Base-by-base conservation (phyloP, 2,113 vertebrate species). In the Sisor rabdophorus region DNA sequence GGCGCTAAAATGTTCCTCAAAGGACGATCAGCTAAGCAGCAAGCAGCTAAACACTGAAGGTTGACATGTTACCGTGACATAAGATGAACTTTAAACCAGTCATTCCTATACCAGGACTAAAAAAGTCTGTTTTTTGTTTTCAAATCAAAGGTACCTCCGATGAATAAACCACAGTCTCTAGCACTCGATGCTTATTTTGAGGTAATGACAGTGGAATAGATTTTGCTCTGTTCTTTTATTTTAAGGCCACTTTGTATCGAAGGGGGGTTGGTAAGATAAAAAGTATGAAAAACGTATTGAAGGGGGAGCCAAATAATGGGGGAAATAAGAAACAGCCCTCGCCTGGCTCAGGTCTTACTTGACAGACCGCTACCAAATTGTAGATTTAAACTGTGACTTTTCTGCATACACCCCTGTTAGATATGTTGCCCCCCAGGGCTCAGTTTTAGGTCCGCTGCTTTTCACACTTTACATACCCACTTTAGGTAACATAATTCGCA, bases 131-230 rank as follows among this genome's bases (percentile, higher is more conserved):
- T n/a, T 28, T 54, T 48, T n/a, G 20, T 52, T n/a, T 28, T 54
- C 52, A 28, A 24, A 22, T 59, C 28, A 53, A 28, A 64, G 19
- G 11, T 44, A 40, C 47, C 10, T 32, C 68, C 0, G 50, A 82
- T 48, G 65, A 32, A 76, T 50, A 84, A 85, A 84, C 82, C 73
- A 78, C 68, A 81, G 82, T 70, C 71, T 67, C 53, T 63, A 59
- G 64, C 56, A 70, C 52, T 58, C 54, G 36, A 26, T 40, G 73
- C 28, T 71, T 76, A 78, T 81, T 80, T 36, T 78, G 78, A 71
- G 78, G 63, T 83, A 83, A 86, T 82, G 64, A 80, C 67, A 61
- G 78, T 32, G 26, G 47, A 48, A 77, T 75, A 76, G 76, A 78
- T 74, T 84, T 72, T 69, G 69, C 74, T 75, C 80, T 67, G 82